These are phyloP conservation scores for Hylaea fasciaria DNA, from an alignment of 2,888 invertebrate genomes.

Conservation along the genomic window DNA sequence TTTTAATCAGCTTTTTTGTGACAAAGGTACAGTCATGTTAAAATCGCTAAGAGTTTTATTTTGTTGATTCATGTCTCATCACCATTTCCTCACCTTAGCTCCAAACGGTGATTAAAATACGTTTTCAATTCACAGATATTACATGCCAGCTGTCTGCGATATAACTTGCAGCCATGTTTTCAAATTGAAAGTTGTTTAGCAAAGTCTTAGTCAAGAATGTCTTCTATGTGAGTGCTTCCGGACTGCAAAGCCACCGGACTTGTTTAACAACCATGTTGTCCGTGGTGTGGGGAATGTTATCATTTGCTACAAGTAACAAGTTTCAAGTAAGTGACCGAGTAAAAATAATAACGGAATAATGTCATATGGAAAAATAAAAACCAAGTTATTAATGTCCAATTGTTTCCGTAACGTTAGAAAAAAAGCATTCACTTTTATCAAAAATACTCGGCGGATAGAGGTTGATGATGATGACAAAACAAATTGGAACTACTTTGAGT, in stretches of 20 bases:
- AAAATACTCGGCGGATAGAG: too few species aligned
- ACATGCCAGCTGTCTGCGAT: neutral
- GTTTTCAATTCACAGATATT: neutral
- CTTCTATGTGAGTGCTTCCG: conserved; percentile 30
- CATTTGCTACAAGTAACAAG: neutral
- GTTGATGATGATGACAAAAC: too few species aligned
- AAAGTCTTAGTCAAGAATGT: conserved; percentile 29
- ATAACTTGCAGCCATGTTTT: conserved; percentile 2
- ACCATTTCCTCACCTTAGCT: too few species aligned
- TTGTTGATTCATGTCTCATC: too few species aligned
- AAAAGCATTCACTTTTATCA: too few species aligned
- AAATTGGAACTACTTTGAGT: too few species aligned
- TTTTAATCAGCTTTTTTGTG: too few species aligned
- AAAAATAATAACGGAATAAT: too few species aligned
- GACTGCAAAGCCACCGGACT: conserved; percentile 27
- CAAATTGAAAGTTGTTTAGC: conserved; percentile 22
- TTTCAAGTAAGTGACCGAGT: neutral
- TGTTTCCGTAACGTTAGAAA: neutral
- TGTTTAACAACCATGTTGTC: conserved; percentile 27
- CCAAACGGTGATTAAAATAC: neutral
- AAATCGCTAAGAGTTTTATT: too few species aligned
- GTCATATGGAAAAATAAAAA: too few species aligned
- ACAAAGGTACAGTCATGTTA: too few species aligned
- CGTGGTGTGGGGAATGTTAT: conserved; percentile 28
- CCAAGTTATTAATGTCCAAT: too few species aligned